These are phyloP conservation scores for Eupristina koningsbergeri DNA, from an alignment of 1,140 invertebrate species.

Conservation along the genomic window DNA sequence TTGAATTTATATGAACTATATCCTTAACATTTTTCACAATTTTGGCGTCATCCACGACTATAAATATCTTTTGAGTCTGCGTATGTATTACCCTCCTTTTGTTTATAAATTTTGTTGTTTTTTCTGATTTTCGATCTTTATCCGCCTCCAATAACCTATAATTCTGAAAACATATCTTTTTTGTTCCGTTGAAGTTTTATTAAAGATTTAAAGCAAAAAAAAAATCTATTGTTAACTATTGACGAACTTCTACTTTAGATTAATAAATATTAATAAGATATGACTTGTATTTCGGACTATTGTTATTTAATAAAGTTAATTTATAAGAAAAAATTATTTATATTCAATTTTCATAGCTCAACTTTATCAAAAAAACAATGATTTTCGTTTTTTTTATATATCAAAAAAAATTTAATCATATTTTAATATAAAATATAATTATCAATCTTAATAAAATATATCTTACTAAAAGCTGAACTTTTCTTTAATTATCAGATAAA, in stretches of 20 bases:
- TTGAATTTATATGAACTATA: too few relatives aligned
- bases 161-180: not conserved
- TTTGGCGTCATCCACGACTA: too few relatives aligned
- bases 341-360: too few relatives aligned
- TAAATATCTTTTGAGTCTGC: not conserved
- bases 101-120: not conserved
- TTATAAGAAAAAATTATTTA: too few relatives aligned
- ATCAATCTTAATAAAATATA: too few relatives aligned
- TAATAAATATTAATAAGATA: not conserved
- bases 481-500: too few relatives aligned
- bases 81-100: not conserved
- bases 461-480: too few relatives aligned
- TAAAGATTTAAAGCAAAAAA: not conserved
- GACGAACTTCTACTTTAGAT: not conserved
- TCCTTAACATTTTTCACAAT: too few relatives aligned
- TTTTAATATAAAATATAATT: too few relatives aligned
- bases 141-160: not conserved
- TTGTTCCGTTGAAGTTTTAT: not conserved
- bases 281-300: not conserved
- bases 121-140: not conserved
- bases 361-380: too few relatives aligned
- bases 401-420: too few relatives aligned
- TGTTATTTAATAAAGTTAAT: not conserved
- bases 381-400: too few relatives aligned
- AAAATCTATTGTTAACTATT: not conserved